These are phyloP conservation scores for Cotesia typhae DNA, from an alignment of 1,140 invertebrate species.

Conservation along the genomic window DNA sequence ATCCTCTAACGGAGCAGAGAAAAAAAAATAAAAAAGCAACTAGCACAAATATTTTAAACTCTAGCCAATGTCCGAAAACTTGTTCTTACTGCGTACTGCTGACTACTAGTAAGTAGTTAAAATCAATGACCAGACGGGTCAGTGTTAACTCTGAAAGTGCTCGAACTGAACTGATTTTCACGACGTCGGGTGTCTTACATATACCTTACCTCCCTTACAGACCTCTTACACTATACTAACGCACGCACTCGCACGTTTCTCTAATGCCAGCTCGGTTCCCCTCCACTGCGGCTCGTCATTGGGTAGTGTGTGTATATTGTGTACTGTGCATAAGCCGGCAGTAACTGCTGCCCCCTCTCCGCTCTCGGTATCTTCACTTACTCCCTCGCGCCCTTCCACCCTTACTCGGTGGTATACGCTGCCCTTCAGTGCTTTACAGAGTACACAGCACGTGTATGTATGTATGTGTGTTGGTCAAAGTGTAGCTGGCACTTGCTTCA, in stretches of 20 bases:
- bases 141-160: slow-evolving; percentile 30
- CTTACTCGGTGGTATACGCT: too few species aligned
- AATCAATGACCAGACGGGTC: neutral
- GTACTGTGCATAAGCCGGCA: slow-evolving; percentile 20
- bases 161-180: slow-evolving; percentile 41
- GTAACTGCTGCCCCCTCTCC: slow-evolving; percentile 21
- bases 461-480: too few species aligned
- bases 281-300: too few species aligned
- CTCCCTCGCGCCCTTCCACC: neutral
- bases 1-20: too few species aligned
- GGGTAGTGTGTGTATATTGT: slow-evolving; percentile 13
- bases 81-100: too few species aligned
- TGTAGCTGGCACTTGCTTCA: slow-evolving; percentile 25
- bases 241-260: slow-evolving; percentile 13
- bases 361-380: slow-evolving; percentile 8
- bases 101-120: neutral
- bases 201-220: too few species aligned
- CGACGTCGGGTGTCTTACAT: neutral
- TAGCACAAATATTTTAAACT: too few species aligned
- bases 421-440: too few species aligned
- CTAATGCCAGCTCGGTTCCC: too few species aligned
- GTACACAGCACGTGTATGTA: too few species aligned
- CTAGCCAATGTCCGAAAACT: too few species aligned
- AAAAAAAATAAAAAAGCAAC: too few species aligned
- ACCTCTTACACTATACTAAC: neutral